Evolutionary conservation across 2,888 invertebrate species (phyloP).

Genomic region (Melanargia galathea): DNA sequence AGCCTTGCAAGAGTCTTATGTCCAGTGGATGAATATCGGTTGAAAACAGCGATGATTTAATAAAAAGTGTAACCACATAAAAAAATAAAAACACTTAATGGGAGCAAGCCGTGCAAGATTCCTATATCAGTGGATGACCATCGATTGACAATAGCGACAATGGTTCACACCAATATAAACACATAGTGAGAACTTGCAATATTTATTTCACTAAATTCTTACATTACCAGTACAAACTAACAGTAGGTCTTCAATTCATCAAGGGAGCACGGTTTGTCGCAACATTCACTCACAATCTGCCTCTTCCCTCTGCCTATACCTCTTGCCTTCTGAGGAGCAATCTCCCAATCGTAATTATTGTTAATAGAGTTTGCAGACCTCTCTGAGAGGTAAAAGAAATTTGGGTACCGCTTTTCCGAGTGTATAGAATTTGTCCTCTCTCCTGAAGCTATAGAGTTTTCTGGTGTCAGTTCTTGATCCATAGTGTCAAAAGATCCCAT

Average conservation of each 20-base stretch:
- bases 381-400: neutral
- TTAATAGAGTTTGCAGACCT: conserved; percentile 12
- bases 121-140: too few relatives aligned
- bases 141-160: too few relatives aligned
- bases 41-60: too few relatives aligned
- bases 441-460: neutral
- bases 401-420: conserved; percentile 8
- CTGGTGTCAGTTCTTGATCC: neutral
- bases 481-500: neutral
- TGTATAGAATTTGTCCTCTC: neutral
- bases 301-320: conserved; percentile 40
- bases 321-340: conserved; percentile 34
- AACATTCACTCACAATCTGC: conserved; percentile 46
- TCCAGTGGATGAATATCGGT: too few relatives aligned
- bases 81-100: too few relatives aligned
- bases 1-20: too few relatives aligned
- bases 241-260: conserved; percentile 46
- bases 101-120: too few relatives aligned
- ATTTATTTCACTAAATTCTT: too few relatives aligned
- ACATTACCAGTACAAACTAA: conserved; percentile 22
- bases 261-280: conserved; percentile 43
- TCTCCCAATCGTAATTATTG: conserved; percentile 30
- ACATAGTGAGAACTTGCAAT: too few relatives aligned
- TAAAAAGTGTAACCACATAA: too few relatives aligned
- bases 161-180: too few relatives aligned